Percentiles rank a stretch among this genome's conserved stretches.
Evolutionary conservation across 2,113 vertebrate species (phyloP).

Genomic region (Caranx ignobilis): DNA sequence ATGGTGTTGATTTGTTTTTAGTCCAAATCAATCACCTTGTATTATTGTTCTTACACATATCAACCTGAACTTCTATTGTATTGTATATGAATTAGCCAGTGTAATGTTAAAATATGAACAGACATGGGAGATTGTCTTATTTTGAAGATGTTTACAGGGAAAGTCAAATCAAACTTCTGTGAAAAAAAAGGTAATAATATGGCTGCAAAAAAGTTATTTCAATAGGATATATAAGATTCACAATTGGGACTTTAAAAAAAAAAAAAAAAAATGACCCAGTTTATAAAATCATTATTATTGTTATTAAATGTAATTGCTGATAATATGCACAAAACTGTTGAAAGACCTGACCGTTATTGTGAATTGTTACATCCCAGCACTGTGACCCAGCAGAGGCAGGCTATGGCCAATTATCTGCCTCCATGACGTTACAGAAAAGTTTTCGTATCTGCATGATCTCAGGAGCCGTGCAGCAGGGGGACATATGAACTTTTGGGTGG

Average conservation of each 20-base stretch:
- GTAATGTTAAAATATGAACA: too few species aligned
- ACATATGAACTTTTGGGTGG: slow-evolving; percentile 5
- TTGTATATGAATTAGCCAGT: too few species aligned
- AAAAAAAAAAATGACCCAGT: neutral
- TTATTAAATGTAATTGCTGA: neutral
- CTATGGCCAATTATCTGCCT: neutral
- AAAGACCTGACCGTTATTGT: neutral
- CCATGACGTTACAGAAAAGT: neutral
- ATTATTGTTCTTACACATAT: too few species aligned
- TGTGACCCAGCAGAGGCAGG: neutral
- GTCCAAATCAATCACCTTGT: too few species aligned
- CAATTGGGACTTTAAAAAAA: neutral
- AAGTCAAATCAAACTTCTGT: too few species aligned
- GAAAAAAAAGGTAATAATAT: neutral
- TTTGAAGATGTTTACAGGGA: too few species aligned
- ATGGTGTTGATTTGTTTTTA: too few species aligned
- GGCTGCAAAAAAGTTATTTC: neutral
- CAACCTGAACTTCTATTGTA: too few species aligned
- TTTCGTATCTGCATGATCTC: neutral
- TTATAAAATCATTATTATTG: neutral
- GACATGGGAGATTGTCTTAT: too few species aligned
- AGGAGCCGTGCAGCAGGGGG: neutral
- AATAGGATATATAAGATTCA: neutral
- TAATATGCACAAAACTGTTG: neutral
- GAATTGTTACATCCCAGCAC: neutral